Evolutionary conservation across 2,113 vertebrate genomes (phyloP).

Genomic region (Progne subis): DNA sequence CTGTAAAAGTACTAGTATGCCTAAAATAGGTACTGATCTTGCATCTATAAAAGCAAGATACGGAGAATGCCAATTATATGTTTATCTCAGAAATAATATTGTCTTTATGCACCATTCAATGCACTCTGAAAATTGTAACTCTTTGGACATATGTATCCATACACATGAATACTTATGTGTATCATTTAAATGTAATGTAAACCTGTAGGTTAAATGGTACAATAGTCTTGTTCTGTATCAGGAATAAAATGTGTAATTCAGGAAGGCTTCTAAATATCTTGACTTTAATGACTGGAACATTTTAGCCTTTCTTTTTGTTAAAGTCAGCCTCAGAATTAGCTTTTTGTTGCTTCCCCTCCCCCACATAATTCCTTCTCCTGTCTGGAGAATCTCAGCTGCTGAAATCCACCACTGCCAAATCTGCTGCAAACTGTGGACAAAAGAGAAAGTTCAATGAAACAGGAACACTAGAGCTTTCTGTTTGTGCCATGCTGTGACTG

Average conservation of each 20-base stretch:
- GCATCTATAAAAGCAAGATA: slow-evolving; percentile 23
- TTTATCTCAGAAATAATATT: not conserved
- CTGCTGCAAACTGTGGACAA: not conserved
- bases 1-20: not conserved
- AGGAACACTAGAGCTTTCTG: not conserved
- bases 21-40: slow-evolving; percentile 16
- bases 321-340: not conserved
- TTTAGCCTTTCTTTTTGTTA: not conserved
- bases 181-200: not conserved
- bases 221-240: not conserved
- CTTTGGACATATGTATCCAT: not conserved
- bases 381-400: not conserved
- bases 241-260: not conserved
- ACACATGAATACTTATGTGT: no score
- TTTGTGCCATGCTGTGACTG: not conserved
- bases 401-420: not conserved
- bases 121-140: not conserved
- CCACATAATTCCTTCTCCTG: not conserved
- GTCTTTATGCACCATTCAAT: not conserved
- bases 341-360: not conserved
- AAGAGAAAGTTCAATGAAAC: not conserved
- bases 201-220: not conserved
- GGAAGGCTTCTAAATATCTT: not conserved
- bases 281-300: not conserved
- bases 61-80: not conserved